Evolutionary conservation across 1,140 invertebrate species (phyloP).

Genomic region (Schlechtendalia chinensis): DNA sequence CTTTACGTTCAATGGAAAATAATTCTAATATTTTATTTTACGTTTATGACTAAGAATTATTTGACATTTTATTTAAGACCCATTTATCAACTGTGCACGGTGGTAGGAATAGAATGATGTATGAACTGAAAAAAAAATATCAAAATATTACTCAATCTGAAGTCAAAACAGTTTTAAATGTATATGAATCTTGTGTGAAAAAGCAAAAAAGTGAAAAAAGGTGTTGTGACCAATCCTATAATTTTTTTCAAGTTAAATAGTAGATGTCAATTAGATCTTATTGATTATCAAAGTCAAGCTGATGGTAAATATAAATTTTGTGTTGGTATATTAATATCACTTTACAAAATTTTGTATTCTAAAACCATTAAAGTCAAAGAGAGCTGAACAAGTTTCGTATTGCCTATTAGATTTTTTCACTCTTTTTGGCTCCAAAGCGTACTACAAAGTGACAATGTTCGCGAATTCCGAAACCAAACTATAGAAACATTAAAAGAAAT

Average conservation of each 20-base stretch:
- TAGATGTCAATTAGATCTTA: not conserved
- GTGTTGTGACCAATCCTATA: not conserved
- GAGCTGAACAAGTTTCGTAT: not conserved
- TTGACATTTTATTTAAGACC: not conserved
- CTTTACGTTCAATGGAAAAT: not conserved
- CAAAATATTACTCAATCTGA: not conserved
- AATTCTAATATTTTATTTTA: not conserved
- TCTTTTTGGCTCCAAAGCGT: slow-evolving; percentile 53
- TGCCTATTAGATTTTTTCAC: not conserved
- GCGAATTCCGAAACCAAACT: slow-evolving; percentile 56
- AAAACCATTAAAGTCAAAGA: not conserved
- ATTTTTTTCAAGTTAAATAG: not conserved
- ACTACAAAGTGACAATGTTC: slow-evolving; percentile 56
- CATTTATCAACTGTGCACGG: not conserved
- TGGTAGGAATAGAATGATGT: not conserved
- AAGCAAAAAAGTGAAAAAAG: not conserved
- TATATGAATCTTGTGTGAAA: not conserved
- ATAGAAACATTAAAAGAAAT: slow-evolving; percentile 55
- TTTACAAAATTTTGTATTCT: not conserved
- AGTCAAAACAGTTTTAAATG: not conserved
- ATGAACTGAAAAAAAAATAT: slow-evolving; percentile 8
- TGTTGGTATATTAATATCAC: not conserved
- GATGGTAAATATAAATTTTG: not conserved
- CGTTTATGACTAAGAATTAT: not conserved
- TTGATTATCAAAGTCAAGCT: not conserved